Percentiles rank a stretch among this genome's conserved stretches.
phyloP scores from a whole-genome alignment of 1,140 invertebrate species.

The Mactra quadrangularis region DNA sequence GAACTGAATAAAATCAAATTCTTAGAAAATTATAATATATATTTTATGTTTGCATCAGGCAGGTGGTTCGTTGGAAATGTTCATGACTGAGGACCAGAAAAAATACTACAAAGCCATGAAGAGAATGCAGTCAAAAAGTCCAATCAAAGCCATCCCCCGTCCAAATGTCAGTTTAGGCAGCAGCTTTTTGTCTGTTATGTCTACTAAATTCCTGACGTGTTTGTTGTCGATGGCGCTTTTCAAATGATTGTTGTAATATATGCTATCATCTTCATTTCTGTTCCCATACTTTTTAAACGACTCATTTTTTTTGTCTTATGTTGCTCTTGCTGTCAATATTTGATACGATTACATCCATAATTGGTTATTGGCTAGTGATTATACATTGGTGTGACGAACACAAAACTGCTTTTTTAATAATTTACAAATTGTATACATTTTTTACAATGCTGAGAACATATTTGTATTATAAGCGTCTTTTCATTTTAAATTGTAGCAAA shows the following conservation, averaged over 20 bases:
- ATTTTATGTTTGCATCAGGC: conserved; percentile 84
- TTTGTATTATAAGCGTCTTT: too few species aligned
- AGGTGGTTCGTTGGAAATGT: conserved; percentile 99
- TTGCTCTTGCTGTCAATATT: too few species aligned
- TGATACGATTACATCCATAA: too few species aligned
- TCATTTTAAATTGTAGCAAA: too few species aligned
- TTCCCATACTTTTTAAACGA: conserved; percentile 7
- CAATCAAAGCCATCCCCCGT: conserved; percentile 98
- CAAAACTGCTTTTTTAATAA: too few species aligned
- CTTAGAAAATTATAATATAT: too few species aligned
- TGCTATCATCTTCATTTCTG: conserved; percentile 28
- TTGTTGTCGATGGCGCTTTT: conserved; percentile 55
- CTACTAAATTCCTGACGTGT: conserved; percentile 42
- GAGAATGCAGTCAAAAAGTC: conserved; percentile 99
- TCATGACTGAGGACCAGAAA: conserved; percentile 99
- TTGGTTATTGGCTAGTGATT: too few species aligned
- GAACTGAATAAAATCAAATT: too few species aligned
- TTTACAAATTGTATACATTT: too few species aligned
- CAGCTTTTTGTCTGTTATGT: conserved; percentile 13
- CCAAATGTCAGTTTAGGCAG: conserved; percentile 86
- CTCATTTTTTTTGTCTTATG: too few species aligned
- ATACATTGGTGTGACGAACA: too few species aligned
- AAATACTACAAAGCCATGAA: conserved; percentile 99
- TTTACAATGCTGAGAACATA: too few species aligned
- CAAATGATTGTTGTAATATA: conserved; percentile 26